Evolutionary conservation across 2,888 invertebrate genomes (phyloP), one percentile per base, ranked within the genome.

Genomic region (Barypeithes pellucidus): DNA sequence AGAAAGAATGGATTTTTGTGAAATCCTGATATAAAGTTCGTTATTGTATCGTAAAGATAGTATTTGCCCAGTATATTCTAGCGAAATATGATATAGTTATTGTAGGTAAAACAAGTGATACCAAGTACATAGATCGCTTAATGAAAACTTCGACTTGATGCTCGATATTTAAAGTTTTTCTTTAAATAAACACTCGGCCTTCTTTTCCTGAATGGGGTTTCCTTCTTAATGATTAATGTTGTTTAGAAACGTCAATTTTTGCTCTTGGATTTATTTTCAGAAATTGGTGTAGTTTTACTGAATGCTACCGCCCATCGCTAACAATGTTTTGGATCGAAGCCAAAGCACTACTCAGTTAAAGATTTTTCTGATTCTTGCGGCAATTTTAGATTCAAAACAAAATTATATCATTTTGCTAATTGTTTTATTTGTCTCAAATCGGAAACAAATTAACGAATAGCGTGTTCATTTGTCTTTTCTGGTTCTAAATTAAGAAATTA

Each of bases 271-370:
- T 63, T 63, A 63, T 63, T 63, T 63, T 50, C 12, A 50, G 63
- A 63, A 33, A 11, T 11, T 50, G 0, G 18, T 36, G n/a, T 50
- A 33, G 63, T 63, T 63, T 33, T 4, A 33, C 43, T 43, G 61
- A n/a, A 61, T 43, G 61, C 24, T 43, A 47, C 16, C 20, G 50
- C 33, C 33, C 20, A 63, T 36, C 33, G 11, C 50, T 63, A 29
- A 5, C 36, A 63, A 63, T 47, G 18, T 63, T 50, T 63, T 63
- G 63, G 63, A 63, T 50, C 11, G 33, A 2, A 33, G 63, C 63
- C 63, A 63, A 63, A 33, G 14, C 5, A 18, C 16, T 57, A 57
- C 33, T 57, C 16, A 57, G 29, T 14, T 57, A 57, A 57, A 33
- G 33, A 33, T 57, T 29, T 57, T 36, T 33, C 33, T 16, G 54